Base-by-base conservation (phyloP, 2,888 invertebrate genomes). In the Calliopum simillimum region DNA sequence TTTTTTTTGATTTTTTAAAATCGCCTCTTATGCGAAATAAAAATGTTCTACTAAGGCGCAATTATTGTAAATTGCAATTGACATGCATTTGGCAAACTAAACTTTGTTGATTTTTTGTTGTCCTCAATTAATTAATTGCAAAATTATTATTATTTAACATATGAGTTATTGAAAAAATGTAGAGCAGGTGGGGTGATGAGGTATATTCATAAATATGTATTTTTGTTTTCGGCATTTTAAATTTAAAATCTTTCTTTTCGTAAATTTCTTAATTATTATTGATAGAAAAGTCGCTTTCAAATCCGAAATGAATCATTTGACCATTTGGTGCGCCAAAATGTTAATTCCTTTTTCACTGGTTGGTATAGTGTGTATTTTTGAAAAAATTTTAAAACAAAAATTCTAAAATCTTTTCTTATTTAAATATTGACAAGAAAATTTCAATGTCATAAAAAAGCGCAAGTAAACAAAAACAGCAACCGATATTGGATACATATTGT, bases 91-190 rank as follows among this genome's bases (percentile, higher is more conserved):
- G 65, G 65, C 65, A 66, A 66, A 46, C 53, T 46, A 33, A 33
- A 56, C 23, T 43, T 41, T 56, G 23, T 2, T 55, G 55, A 66
- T 56, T 66, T 41, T 43, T 56, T 66, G 44, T 66, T 66, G 55
- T 66, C 55, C 44, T 66, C 65, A 46, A 56, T 66, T 66, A 66
- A 66, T 66, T 66, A 55, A 65, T 65, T 65, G 44, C 64, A 8
- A 65, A n/a, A 53, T 16, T 51, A 53, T 33, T 33, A 33, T 23
- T 41, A 44, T 19, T 41, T 55, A 44, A 33, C 25, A 46, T 44
- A 23, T 62, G 44, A 25, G 41, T 33, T 33, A 33, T 33, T 8
- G 33, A 8, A 8, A 33, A 21, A 53, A 53, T 53, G 19, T 53
- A 12, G n/a, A n/a, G 53, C 53, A 23, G 33, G 33, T 33, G 33